Evolutionary conservation across 2,113 vertebrate genomes (phyloP), one percentile per base, ranked within the genome.

Genomic region (Bagarius yarrelli): DNA sequence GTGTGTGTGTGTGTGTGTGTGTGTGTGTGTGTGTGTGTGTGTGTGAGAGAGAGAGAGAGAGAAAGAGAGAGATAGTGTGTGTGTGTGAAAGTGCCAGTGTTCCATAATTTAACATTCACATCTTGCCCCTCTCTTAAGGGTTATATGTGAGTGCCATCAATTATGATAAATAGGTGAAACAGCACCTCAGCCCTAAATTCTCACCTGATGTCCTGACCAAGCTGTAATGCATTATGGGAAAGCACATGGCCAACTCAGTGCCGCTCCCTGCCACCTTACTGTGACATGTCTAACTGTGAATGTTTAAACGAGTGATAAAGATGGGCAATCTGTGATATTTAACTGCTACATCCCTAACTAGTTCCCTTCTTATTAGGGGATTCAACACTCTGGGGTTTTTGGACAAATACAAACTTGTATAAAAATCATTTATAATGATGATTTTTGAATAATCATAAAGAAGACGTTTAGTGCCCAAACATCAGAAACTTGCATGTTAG

Each of bases 261-360:
- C 93, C 92, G 87, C 92, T 92, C 91, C 94, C 94, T 95, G 63
- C 82, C 40, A 69, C 79, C 72, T 78, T 95, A 98, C 96, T 96
- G 96, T 97, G 96, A 97, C 91, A 89, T 94, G 94, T 95, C 95
- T 95, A 95, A 95, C 94, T 96, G 95, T 96, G 91, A 94, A 94
- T 96, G 94, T 94, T 95, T 93, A 91, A 85, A 86, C 86, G 76
- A 93, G 77, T 47, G 74, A 70, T 80, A 53, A 52, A 44, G 47
- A 57, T 72, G 81, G 1, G 56, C 36, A 55, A 67, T 57, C 50
- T 78, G 47, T 36, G 78, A 83, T 70, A 61, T 76, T 70, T 76
- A 23, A 76, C 32, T 56, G 47, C 70, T 53, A 30, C 63, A 53
- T 52, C 11, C 57, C 34, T 32, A 70, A 70, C 8, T 50, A 52